Evolutionary conservation across 2,113 vertebrate genomes (phyloP).

Genomic region (Mastomys coucha): DNA sequence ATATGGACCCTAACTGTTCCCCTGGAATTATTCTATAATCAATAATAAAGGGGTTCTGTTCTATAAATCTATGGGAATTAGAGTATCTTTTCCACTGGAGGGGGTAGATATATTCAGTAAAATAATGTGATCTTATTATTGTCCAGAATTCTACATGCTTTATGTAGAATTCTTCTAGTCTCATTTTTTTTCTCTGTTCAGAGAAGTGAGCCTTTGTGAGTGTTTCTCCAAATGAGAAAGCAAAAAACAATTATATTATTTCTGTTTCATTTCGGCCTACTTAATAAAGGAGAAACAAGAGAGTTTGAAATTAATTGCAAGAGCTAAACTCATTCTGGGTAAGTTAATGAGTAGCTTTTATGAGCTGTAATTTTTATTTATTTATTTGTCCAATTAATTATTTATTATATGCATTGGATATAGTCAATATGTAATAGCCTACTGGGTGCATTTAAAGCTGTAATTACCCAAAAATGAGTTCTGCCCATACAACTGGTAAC

Average conservation of each 20-base stretch:
- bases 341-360: slow-evolving; percentile 81
- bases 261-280: slow-evolving; percentile 78
- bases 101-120: background rate
- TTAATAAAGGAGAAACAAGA: slow-evolving; percentile 81
- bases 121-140: background rate
- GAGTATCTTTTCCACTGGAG: background rate
- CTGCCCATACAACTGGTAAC: slow-evolving; percentile 74
- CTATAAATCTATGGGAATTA: slow-evolving; percentile 24
- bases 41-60: slow-evolving; percentile 3
- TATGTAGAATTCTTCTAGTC: background rate
- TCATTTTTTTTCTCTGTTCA: slow-evolving; percentile 70
- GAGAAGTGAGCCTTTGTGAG: slow-evolving; percentile 55
- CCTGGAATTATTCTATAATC: background rate
- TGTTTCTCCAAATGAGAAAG: slow-evolving; percentile 77
- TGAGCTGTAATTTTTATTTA: slow-evolving; percentile 81
- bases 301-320: slow-evolving; percentile 81
- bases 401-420: slow-evolving; percentile 76
- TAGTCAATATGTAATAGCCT: slow-evolving; percentile 66
- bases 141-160: slow-evolving; percentile 4
- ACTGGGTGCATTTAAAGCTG: slow-evolving; percentile 74
- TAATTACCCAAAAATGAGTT: slow-evolving; percentile 71
- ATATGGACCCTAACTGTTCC: background rate
- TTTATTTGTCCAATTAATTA: slow-evolving; percentile 82
- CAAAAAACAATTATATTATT: slow-evolving; percentile 80
- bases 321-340: slow-evolving; percentile 64